Conservation (phyloP, 2,113 vertebrate species). For the Choloepus hoffmanni region DNA sequence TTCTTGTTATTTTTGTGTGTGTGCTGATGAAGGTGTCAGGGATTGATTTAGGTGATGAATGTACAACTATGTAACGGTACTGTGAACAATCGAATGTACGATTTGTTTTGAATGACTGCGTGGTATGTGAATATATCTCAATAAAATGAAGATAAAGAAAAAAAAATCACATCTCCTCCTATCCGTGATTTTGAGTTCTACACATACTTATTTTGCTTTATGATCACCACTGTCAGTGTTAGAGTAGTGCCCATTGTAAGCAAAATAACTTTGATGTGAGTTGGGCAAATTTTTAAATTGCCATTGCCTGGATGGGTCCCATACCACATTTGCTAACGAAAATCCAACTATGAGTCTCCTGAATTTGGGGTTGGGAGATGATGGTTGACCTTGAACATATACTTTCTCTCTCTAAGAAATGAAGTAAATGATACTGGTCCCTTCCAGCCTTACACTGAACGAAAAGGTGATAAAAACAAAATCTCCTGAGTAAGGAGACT, state of each 20-base stretch:
- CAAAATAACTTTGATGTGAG: background rate
- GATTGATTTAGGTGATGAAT: no score
- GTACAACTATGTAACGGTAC: no score
- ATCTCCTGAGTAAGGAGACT: background rate
- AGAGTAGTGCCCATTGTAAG: background rate
- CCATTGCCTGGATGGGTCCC: background rate
- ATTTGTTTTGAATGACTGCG: no score
- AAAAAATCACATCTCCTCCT: background rate
- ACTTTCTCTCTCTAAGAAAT: slow-evolving; percentile 23
- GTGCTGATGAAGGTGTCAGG: no score
- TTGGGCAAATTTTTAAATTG: slow-evolving; percentile 13
- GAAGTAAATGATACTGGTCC: background rate
- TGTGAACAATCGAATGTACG: no score
- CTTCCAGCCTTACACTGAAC: slow-evolving; percentile 11
- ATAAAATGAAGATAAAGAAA: no score
- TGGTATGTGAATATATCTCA: no score
- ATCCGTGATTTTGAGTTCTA: slow-evolving; percentile 4
- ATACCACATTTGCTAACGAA: background rate
- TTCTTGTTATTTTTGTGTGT: no score
- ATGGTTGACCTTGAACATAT: background rate
- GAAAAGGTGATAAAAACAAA: background rate
- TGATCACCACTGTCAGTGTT: background rate
- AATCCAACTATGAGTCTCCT: background rate
- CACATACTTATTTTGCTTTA: background rate
- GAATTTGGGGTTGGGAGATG: background rate